Base-by-base conservation (phyloP, 2,888 invertebrate genomes). In the Palloptera scutellata region DNA sequence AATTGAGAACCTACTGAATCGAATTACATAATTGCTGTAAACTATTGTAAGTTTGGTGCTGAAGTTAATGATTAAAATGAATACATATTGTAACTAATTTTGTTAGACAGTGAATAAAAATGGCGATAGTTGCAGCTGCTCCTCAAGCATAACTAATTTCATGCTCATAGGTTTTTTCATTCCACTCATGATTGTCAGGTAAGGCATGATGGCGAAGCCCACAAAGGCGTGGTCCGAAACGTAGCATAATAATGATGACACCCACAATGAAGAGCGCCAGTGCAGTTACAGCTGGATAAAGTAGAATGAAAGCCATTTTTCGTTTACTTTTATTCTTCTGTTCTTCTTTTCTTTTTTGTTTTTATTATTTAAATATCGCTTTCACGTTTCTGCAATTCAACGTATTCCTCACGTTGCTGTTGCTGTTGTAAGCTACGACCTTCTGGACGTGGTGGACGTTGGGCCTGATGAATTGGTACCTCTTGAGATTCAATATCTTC, bases 281-380 rank as follows among this genome's bases (percentile, higher is more conserved):
- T 40, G 90, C 88, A 15, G 92, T 91, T 42, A 91, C 87, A 0
- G 92, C 92, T 0, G 95, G 95, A 88, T 92, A 95, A 72, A 92
- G 88, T 70, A 93, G 86, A 72, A 93, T 88, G 76, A 93, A 88
- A 76, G 89, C 88, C 90, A 91, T 92, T 62, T 76, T 80, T 45
- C 0, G 20, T 58, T 48, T 67, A 5, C 19, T 58, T 5, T 42
- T 8, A 11, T 45, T 40, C 10, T 41, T 20, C 13, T 20, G 42
- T n/a, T 1, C 11, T 60, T 54, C 10, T 43, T 43, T 81, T 82
- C 67, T 72, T 54, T 40, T 54, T 64, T 11, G 40, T 30, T 15
- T 42, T 59, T 52, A 1, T 1, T 42, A 6, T 76, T 89, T 89
- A 94, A 72, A 94, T 92, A 76, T 93, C 94, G 82, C 93, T 94